These are phyloP conservation scores for Chaenodraco wilsoni DNA, from an alignment of 2,797 vertebrate genomes.

Conservation along the genomic window DNA sequence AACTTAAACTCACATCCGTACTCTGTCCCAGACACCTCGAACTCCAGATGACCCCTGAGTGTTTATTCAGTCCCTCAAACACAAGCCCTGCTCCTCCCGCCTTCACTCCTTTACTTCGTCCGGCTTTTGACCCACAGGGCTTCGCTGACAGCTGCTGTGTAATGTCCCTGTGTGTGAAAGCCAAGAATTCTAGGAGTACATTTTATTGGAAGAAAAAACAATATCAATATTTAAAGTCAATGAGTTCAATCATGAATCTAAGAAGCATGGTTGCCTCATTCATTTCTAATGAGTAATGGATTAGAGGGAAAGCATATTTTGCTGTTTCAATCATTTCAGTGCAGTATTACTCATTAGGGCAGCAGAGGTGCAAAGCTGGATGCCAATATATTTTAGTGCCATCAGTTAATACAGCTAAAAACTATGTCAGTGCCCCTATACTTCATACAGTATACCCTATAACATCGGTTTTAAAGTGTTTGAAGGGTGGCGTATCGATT, in stretches of 20 bases:
- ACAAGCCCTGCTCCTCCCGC: constrained; percentile 52
- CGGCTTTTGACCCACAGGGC: constrained; percentile 55
- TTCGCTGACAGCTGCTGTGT: constrained; percentile 65
- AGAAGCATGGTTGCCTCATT: constrained; percentile 10
- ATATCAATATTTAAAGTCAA: constrained; percentile 30
- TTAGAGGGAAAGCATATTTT: background rate
- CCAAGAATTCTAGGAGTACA: constrained; percentile 20
- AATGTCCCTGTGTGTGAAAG: constrained; percentile 57
- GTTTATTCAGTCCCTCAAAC: constrained; percentile 75
- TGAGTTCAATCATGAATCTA: constrained; percentile 2
- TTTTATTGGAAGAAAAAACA: constrained; percentile 17
- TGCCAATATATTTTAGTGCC: background rate
- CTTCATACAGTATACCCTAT: too few relatives aligned
- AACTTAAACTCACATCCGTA: constrained; percentile 43
- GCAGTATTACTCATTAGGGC: background rate
- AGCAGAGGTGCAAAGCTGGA: background rate
- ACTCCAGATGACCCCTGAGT: constrained; percentile 74
- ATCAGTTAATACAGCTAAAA: background rate
- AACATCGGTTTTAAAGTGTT: too few relatives aligned
- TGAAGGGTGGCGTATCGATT: too few relatives aligned
- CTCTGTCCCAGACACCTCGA: constrained; percentile 67
- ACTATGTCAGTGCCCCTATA: too few relatives aligned
- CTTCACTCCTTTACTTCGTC: constrained; percentile 53
- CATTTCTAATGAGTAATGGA: constrained; percentile 18
- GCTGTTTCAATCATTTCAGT: background rate